These are phyloP conservation scores for Platyscapa corneri DNA, from an alignment of 1,140 invertebrate genomes.

Conservation along the genomic window DNA sequence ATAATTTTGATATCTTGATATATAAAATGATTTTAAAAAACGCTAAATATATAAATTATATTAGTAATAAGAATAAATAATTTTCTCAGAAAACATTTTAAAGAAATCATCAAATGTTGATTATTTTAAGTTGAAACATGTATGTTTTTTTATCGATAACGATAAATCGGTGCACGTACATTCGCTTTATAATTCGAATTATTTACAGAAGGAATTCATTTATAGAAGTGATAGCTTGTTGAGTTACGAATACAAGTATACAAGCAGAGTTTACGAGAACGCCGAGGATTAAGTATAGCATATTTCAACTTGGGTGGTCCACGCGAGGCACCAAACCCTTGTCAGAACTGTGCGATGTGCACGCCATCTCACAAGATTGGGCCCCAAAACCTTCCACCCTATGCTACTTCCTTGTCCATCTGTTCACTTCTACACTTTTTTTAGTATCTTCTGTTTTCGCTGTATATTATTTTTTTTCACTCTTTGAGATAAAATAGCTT, in stretches of 20 bases:
- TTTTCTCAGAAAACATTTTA: too few species aligned
- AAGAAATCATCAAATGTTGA: too few species aligned
- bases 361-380: slow-evolving; percentile 67
- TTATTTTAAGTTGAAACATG: too few species aligned
- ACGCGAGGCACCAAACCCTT: slow-evolving; percentile 1
- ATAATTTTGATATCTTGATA: too few species aligned
- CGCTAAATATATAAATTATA: too few species aligned
- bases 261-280: slow-evolving; percentile 49
- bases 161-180: too few species aligned
- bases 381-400: slow-evolving; percentile 46
- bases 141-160: too few species aligned
- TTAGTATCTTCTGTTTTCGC: background rate
- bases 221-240: too few species aligned
- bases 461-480: background rate
- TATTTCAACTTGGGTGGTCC: slow-evolving; percentile 74
- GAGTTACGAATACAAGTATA: background rate
- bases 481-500: background rate
- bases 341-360: slow-evolving; percentile 66
- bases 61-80: too few species aligned
- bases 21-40: too few species aligned
- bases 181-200: too few species aligned
- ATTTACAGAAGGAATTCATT: too few species aligned
- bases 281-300: slow-evolving; percentile 67
- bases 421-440: slow-evolving; percentile 13
- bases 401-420: slow-evolving; percentile 36